A percentile compares a stretch with the other conserved stretches of the same genome.
phyloP scores from a whole-genome alignment of 2,113 vertebrate genomes.

The Rhegmatorhina hoffmannsi region DNA sequence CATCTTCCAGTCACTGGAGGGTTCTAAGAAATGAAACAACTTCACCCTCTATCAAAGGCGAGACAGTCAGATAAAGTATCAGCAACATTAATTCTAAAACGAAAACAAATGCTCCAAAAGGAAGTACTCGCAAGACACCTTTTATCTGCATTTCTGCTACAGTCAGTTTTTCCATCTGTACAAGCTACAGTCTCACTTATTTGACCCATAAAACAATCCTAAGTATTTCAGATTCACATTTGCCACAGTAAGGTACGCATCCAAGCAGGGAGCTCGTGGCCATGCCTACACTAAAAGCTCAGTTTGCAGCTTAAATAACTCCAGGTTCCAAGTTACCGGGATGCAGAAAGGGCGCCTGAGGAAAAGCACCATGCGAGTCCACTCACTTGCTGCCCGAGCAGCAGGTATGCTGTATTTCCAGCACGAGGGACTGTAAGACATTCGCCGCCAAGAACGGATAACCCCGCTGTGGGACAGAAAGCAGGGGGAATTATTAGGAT shows the following conservation, averaged over 20 bases:
- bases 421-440: fast-evolving
- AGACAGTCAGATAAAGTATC: background rate
- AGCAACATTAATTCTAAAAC: background rate
- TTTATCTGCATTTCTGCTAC: background rate
- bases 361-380: background rate
- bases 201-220: background rate
- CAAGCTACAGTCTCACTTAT: background rate
- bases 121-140: fast-evolving
- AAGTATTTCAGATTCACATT: background rate
- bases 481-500: background rate
- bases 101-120: background rate
- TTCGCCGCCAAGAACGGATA: background rate
- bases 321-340: fast-evolving
- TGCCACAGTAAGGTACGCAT: background rate
- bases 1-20: background rate
- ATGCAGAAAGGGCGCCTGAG: background rate
- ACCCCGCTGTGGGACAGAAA: background rate
- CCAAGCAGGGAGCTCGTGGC: background rate
- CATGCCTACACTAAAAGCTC: background rate
- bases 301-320: background rate
- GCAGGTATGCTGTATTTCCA: fast-evolving
- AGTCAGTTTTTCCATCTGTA: background rate
- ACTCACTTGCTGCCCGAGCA: fast-evolving
- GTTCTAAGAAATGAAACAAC: background rate
- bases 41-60: background rate